These are phyloP conservation scores for Ormyrus nitidulus DNA, from an alignment of 2,888 invertebrate species.

Conservation along the genomic window DNA sequence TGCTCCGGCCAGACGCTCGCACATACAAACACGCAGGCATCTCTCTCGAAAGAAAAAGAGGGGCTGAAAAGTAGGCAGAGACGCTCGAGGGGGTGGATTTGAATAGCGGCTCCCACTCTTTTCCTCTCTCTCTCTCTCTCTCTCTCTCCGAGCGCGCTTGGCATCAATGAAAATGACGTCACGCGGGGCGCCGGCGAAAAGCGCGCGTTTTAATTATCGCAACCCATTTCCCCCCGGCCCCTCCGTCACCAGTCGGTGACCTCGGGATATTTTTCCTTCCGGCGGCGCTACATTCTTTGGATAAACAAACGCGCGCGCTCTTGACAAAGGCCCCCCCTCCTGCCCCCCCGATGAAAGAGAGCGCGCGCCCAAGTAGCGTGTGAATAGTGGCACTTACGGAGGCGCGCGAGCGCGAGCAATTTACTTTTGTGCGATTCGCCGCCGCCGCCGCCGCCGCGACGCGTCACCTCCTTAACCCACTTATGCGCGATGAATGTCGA, in stretches of 20 bases:
- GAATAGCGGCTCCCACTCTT: too few species aligned
- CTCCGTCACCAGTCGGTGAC: neutral
- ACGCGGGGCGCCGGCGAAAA: slow-evolving; percentile 70
- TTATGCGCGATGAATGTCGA: neutral
- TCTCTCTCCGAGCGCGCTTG: slow-evolving; percentile 66
- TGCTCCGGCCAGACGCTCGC: neutral
- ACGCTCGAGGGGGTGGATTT: too few species aligned
- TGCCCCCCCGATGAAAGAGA: neutral
- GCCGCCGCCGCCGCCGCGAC: neutral
- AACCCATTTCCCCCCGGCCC: slow-evolving; percentile 12
- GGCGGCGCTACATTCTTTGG: too few species aligned
- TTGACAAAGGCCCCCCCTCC: too few species aligned
- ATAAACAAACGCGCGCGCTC: too few species aligned
- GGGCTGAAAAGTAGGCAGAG: too few species aligned
- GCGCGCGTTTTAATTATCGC: slow-evolving; percentile 70
- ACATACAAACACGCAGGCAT: neutral
- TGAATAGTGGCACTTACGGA: slow-evolving; percentile 26
- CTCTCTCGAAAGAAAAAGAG: slow-evolving; percentile 11
- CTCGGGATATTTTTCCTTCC: too few species aligned
- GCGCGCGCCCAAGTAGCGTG: slow-evolving; percentile 12
- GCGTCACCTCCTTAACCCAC: slow-evolving; percentile 47
- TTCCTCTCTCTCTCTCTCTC: neutral
- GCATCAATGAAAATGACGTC: slow-evolving; percentile 79
- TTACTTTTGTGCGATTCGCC: slow-evolving; percentile 27
- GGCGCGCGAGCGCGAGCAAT: slow-evolving; percentile 14